Conservation (phyloP, 1,140 invertebrate genomes). For the Achatina immaculata region DNA sequence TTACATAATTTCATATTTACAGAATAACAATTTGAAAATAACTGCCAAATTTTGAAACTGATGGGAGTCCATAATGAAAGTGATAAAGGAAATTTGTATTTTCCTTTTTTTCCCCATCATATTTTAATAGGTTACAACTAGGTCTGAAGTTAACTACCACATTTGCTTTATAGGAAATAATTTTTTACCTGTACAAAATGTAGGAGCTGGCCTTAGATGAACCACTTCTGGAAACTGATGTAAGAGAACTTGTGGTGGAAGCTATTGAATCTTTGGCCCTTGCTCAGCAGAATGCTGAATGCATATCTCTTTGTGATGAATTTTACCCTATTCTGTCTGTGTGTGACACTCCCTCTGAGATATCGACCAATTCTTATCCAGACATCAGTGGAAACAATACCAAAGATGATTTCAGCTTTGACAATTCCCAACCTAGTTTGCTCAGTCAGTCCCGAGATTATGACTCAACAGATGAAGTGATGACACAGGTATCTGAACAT, state of each 20-base stretch:
- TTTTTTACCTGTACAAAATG: too few species aligned
- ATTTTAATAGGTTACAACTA: too few species aligned
- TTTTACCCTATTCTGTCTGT: not conserved
- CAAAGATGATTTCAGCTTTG: not conserved
- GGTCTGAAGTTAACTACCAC: too few species aligned
- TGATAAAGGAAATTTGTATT: too few species aligned
- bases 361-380: not conserved
- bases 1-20: too few species aligned
- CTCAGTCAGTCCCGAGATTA: not conserved
- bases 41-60: too few species aligned
- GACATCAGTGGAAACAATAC: not conserved
- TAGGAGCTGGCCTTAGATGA: not conserved
- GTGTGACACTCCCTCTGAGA: not conserved
- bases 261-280: conserved; percentile 15
- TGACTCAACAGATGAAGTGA: not conserved
- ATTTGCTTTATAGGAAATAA: too few species aligned
- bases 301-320: conserved; percentile 25
- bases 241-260: conserved; percentile 19
- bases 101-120: too few species aligned
- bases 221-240: conserved; percentile 11
- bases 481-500: not conserved
- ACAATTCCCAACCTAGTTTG: conserved; percentile 3
- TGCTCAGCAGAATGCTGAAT: conserved; percentile 8
- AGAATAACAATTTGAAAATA: too few species aligned
- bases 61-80: too few species aligned